Base-by-base conservation (phyloP, 2,113 vertebrate species). In the Mesitornis unicolor region DNA sequence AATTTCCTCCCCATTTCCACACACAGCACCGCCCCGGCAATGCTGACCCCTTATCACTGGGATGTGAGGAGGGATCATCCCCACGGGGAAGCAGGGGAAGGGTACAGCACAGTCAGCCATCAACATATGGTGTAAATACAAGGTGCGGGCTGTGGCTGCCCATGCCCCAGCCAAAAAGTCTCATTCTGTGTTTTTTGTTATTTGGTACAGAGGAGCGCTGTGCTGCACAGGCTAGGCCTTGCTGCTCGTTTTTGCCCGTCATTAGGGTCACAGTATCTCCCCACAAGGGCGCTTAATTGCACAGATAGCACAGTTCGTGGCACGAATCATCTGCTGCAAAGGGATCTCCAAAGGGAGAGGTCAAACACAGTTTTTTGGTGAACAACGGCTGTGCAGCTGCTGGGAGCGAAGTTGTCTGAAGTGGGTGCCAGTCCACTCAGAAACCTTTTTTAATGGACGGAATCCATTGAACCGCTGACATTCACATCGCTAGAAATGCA, bases 281-380 rank as follows among this genome's bases (percentile, higher is more conserved):
- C 93, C 91, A 85, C 38, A 7, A 92, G 96, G 90, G 92, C 95
- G 94, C 89, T 96, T 92, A 73, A 96, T 97, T 96, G 97, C 5
- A 95, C 1, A 10, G 83, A 65, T 86, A 94, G 89, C 84, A 88
- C 9, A 61, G 71, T 90, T 91, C 90, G 40, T 97, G 96, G 91
- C 96, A 95, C 94, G 95, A 63, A 89, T 96, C 87, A 97, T 97
- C 91, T 47, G 36, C 87, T 85, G 28, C 84, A 64, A 81, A 96
- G 87, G 78, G 50, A 86, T 68, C 78, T 67, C 56, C 80, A 83
- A 74, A 95, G 87, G 16, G 80, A 59, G 75, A 96, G 70, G 92
- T 81, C 87, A 76, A 87, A 65, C 16, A 2, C 61, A n/a, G 5
- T 35, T 43, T 61, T 68, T 76, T 86, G 93, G 84, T 87, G 74